Evolutionary conservation across 2,113 vertebrate species (phyloP).

Genomic region (Cavia porcellus): DNA sequence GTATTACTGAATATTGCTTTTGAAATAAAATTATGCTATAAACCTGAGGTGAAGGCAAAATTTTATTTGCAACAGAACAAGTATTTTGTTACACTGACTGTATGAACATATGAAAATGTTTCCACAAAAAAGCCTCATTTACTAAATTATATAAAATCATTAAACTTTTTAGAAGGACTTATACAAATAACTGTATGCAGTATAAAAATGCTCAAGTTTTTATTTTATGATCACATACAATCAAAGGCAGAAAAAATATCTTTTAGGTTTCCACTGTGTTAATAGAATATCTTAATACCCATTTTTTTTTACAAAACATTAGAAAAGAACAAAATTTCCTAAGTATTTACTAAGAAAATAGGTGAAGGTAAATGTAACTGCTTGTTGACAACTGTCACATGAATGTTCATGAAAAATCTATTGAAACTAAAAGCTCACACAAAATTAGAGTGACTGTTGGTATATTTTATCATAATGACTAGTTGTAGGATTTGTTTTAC

Average conservation of each 20-base stretch:
- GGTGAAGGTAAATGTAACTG: not conserved
- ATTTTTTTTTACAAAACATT: not conserved
- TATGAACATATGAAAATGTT: constrained; percentile 22
- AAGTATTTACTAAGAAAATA: not conserved
- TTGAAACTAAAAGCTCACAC: not conserved
- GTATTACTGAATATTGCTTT: constrained; percentile 58
- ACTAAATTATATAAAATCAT: not conserved
- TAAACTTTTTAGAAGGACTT: not conserved
- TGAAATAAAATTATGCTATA: constrained; percentile 57
- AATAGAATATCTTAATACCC: not conserved
- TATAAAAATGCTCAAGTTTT: not conserved
- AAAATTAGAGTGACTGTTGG: not conserved
- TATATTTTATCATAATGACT: not conserved
- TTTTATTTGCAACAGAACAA: constrained; percentile 48
- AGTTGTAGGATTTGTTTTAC: not conserved
- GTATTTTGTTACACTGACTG: constrained; percentile 46
- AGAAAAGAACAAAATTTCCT: not conserved
- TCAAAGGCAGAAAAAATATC: not conserved
- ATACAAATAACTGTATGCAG: not conserved
- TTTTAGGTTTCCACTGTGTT: not conserved
- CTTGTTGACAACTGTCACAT: not conserved
- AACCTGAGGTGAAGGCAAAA: not conserved
- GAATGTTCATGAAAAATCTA: not conserved
- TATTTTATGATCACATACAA: not conserved
- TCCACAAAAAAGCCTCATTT: constrained; percentile 3